These are phyloP conservation scores for Malurus splendens DNA, from an alignment of 2,797 vertebrate species.

Conservation along the genomic window DNA sequence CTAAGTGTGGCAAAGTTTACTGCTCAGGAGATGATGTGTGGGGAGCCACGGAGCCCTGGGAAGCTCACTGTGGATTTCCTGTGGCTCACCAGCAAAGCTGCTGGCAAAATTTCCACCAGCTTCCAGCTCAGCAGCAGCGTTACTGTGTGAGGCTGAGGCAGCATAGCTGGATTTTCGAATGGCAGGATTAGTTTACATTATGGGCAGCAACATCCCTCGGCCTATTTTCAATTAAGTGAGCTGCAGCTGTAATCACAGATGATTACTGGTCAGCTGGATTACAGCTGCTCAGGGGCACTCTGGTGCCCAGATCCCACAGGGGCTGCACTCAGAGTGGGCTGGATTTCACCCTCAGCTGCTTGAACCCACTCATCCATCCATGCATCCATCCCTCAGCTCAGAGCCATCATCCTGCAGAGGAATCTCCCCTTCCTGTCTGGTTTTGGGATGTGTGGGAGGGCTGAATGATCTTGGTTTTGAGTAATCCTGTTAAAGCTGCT, in stretches of 20 bases:
- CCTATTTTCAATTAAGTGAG: constrained; percentile 32
- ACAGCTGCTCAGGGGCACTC: constrained; percentile 15
- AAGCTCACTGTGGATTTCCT: background rate
- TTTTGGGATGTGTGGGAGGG: accelerated
- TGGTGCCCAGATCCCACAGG: background rate
- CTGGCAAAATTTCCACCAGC: background rate
- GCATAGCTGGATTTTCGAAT: constrained; percentile 12
- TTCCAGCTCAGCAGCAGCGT: background rate
- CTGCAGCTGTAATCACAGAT: constrained; percentile 37
- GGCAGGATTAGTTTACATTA: constrained; percentile 39
- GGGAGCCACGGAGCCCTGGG: background rate
- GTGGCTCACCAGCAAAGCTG: background rate
- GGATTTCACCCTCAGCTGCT: background rate
- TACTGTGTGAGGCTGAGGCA: background rate
- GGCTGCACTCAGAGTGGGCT: background rate
- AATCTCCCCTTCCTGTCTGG: background rate
- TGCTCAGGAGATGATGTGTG: background rate
- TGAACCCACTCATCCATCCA: background rate
- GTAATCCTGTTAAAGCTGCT: background rate
- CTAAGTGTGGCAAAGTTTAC: background rate
- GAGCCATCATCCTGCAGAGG: accelerated
- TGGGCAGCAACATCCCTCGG: background rate
- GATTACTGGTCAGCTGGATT: constrained; percentile 35
- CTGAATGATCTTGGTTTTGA: background rate
- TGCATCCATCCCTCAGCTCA: background rate